These are phyloP conservation scores for Nomada ferruginata DNA, from an alignment of 2,888 invertebrate genomes.

Conservation along the genomic window DNA sequence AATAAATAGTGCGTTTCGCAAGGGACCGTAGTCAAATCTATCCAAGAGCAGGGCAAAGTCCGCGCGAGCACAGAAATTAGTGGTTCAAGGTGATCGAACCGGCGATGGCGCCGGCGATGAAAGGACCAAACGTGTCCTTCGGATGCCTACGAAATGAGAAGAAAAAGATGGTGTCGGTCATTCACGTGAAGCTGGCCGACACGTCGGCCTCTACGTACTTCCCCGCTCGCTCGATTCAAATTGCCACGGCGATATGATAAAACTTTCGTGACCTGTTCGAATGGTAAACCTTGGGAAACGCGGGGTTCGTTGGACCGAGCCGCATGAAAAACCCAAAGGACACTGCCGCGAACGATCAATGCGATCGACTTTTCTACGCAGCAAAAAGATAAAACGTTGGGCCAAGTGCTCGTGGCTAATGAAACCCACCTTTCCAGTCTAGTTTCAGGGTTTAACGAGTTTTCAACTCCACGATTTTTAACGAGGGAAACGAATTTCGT, in stretches of 20 bases:
- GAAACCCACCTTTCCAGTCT: too few relatives aligned
- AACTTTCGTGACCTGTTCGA: neutral
- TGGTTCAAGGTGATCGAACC: constrained; percentile 23
- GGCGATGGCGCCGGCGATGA: too few relatives aligned
- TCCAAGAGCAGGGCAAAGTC: constrained; percentile 19
- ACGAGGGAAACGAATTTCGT: too few relatives aligned
- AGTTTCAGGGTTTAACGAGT: too few relatives aligned
- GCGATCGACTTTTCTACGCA: too few relatives aligned
- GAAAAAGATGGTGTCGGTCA: constrained; percentile 9
- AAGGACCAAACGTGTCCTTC: constrained; percentile 6
- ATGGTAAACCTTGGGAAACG: neutral
- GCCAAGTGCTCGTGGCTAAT: too few relatives aligned
- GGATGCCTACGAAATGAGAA: neutral
- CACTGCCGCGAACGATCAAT: neutral
- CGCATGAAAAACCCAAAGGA: neutral
- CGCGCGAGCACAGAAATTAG: neutral
- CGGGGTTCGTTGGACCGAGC: neutral
- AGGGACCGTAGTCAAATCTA: constrained; percentile 3
- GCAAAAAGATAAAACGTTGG: too few relatives aligned
- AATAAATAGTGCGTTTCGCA: constrained; percentile 36
- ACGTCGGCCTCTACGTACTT: neutral
- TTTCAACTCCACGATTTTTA: too few relatives aligned
- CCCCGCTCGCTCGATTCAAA: neutral
- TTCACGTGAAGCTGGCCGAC: neutral
- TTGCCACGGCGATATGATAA: too few relatives aligned